Evolutionary conservation across 2,888 invertebrate species (phyloP).

Genomic region (Clunio marinus): DNA sequence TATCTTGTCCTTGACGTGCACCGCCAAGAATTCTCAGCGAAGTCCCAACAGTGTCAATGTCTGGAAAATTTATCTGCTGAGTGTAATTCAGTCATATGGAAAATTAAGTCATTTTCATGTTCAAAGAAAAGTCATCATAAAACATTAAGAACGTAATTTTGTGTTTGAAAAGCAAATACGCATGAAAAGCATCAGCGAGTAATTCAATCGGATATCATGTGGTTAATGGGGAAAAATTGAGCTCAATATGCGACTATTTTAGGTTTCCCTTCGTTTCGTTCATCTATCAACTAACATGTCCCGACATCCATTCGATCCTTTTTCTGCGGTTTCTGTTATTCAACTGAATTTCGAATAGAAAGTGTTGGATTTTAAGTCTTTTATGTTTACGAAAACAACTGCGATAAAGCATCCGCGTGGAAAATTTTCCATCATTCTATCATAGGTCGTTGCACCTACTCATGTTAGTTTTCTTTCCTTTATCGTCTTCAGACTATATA

Average conservation of each 20-base stretch:
- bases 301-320: slow-evolving; percentile 13
- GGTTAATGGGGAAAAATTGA: slow-evolving; percentile 4
- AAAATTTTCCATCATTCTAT: neutral
- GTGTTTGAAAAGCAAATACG: no score
- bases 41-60: slow-evolving; percentile 1
- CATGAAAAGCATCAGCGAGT: slow-evolving; percentile 16
- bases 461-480: neutral
- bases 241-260: slow-evolving; percentile 13
- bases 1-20: neutral
- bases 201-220: slow-evolving; percentile 32
- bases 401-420: neutral
- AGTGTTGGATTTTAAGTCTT: neutral
- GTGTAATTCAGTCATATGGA: slow-evolving; percentile 25
- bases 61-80: slow-evolving; percentile 14
- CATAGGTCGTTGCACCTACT: neutral
- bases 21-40: neutral
- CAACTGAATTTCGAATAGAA: neutral
- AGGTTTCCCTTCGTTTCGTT: slow-evolving; percentile 18
- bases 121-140: slow-evolving; percentile 20
- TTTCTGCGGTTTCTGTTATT: slow-evolving; percentile 27
- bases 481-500: no score
- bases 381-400: neutral
- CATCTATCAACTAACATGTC: neutral
- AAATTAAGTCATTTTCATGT: slow-evolving; percentile 27
- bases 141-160: no score